Evolutionary conservation across 2,797 vertebrate species (phyloP), one percentile per base, ranked within the genome.

Genomic region (Acrossocheilus fasciatus): DNA sequence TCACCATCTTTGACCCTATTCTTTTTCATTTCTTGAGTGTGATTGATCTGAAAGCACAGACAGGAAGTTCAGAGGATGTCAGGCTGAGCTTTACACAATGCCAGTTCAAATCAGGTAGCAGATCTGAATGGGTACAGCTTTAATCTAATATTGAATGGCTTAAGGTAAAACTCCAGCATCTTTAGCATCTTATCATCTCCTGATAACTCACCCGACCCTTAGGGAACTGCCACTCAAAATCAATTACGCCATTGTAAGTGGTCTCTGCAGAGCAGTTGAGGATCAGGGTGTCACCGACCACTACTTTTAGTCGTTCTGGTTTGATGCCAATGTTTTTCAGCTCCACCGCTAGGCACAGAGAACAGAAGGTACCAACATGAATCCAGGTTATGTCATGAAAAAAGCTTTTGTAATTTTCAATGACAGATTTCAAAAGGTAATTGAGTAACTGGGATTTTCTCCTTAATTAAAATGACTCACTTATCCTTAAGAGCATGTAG

Each of bases 261-360:
- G 96, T 97, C 81, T 95, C 91, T 23, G 93, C 97, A 7, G 86
- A 92, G 88, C 98, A 99, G 80, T 92, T 94, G 73, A 99, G 93
- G 0, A 4, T 5, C 1, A 98, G 94, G 0, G 91, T 94, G 36
- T 97, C 95, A 86, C 97, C 97, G 1, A 94, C 93, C 85, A 98
- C 62, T 89, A 97, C 76, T 89, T 85, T 96, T 14, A 88, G 52
- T 45, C 54, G 89, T 0, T 90, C 68, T 18, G 91, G 90, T 36
- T 88, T 91, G 45, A 96, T 92, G 84, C 52, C 94, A 15, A 96
- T 91, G n/a, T 95, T 92, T 0, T 74, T 50, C 2, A 96, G 74
- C 18, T 6, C 0, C 23, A 0, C 0, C 26, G 91, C 96, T 96
- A 88, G 43, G 79, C 75, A 90, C 87, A 86, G 10, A 62, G 78